Conservation (phyloP, 2,113 vertebrate species). For the Danio rerio region DNA sequence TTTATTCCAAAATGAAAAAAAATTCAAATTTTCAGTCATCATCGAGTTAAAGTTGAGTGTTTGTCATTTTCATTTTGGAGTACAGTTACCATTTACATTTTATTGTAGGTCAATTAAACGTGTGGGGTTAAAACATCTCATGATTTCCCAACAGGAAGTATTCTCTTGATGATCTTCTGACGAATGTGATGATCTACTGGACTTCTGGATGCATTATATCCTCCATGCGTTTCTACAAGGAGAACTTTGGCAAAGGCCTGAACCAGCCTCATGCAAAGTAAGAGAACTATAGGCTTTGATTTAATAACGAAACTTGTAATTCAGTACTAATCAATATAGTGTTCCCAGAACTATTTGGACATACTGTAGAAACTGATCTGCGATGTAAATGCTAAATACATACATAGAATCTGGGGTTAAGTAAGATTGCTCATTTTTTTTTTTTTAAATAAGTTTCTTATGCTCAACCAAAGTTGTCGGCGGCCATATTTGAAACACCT, state of each 20-base stretch:
- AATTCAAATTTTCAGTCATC: too few species aligned
- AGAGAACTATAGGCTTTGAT: neutral
- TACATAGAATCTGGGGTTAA: neutral
- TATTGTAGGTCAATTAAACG: neutral
- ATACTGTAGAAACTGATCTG: neutral
- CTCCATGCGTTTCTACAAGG: conserved; percentile 90
- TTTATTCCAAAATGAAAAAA: too few species aligned
- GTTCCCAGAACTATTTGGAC: neutral
- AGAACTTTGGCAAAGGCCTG: conserved; percentile 75
- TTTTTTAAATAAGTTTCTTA: neutral
- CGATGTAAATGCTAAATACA: neutral
- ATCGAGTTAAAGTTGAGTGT: too few species aligned
- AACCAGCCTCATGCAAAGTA: conserved; percentile 68
- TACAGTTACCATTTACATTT: too few species aligned
- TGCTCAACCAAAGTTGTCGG: neutral
- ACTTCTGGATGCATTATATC: conserved; percentile 82
- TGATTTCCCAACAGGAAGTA: conserved; percentile 78
- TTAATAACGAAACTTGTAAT: neutral
- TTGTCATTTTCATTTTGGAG: too few species aligned
- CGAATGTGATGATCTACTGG: conserved; percentile 94
- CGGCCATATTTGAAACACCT: too few species aligned
- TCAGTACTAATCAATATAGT: neutral
- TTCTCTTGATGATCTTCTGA: conserved; percentile 86
- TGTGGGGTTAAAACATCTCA: neutral
- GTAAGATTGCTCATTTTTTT: neutral